phyloP scores from a whole-genome alignment of 2,888 invertebrate genomes.

The Tuta absoluta region DNA sequence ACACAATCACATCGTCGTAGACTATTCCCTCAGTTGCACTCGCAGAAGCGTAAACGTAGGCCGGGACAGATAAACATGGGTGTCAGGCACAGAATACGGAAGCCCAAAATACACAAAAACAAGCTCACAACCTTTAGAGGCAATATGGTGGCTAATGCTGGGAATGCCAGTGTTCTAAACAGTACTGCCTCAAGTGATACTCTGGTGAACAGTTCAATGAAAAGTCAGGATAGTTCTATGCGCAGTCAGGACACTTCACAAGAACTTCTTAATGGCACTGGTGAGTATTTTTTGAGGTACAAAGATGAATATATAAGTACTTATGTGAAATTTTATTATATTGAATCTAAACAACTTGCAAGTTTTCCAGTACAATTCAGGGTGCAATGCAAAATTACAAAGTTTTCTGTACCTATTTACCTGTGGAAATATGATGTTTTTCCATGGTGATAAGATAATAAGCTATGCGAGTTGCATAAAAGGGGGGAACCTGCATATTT shows the following conservation, averaged over 20 bases:
- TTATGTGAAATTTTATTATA: no score
- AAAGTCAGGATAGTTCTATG: conserved; percentile 47
- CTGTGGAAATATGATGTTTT: background rate
- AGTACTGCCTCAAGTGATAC: conserved; percentile 38
- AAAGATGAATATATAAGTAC: no score
- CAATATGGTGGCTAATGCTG: conserved; percentile 15
- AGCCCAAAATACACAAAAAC: conserved; percentile 77
- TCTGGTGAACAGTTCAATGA: conserved; percentile 40
- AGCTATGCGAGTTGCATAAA: no score
- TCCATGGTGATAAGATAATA: background rate
- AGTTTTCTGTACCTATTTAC: background rate
- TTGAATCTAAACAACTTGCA: no score
- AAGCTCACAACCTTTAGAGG: conserved; percentile 37
- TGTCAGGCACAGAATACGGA: conserved; percentile 83
- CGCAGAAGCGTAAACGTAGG: conserved; percentile 57
- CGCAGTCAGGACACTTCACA: conserved; percentile 63
- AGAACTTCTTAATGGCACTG: conserved; percentile 52
- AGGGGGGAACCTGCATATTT: no score
- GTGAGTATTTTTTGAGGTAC: conserved; percentile 49
- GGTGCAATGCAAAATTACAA: background rate
- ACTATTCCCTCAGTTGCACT: conserved; percentile 53
- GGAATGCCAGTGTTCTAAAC: conserved; percentile 38
- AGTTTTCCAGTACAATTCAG: no score
- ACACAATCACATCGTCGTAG: conserved; percentile 50
- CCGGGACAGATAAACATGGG: conserved; percentile 85